These are phyloP conservation scores for Meda fulgida DNA, from an alignment of 2,797 vertebrate species.

Conservation along the genomic window DNA sequence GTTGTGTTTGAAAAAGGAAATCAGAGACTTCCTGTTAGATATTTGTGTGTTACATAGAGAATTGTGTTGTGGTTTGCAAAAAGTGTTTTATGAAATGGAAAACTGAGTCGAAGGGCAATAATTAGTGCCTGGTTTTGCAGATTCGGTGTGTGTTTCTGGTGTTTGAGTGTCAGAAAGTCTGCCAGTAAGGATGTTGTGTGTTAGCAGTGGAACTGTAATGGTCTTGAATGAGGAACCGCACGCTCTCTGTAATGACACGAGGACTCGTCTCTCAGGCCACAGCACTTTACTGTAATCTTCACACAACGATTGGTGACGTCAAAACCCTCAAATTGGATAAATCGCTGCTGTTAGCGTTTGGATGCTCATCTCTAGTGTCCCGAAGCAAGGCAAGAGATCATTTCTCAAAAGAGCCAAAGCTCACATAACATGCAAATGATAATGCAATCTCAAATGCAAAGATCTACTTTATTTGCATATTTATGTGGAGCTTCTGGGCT, in stretches of 20 bases:
- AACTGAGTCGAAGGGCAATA: too few species aligned
- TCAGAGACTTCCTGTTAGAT: too few species aligned
- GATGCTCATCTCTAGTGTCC: background rate
- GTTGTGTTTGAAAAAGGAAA: too few species aligned
- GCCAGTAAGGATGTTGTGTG: too few species aligned
- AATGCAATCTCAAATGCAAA: background rate
- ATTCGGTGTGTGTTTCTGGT: too few species aligned
- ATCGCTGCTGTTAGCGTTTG: background rate
- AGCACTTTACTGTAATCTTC: background rate
- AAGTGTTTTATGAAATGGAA: too few species aligned
- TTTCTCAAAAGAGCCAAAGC: background rate
- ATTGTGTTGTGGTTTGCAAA: background rate
- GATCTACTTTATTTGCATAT: slow-evolving; percentile 22
- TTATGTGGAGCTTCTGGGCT: background rate
- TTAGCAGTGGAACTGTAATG: background rate
- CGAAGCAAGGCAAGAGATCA: background rate
- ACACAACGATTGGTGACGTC: too few species aligned
- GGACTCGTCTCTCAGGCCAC: slow-evolving; percentile 52
- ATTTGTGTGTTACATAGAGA: too few species aligned
- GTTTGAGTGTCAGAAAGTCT: background rate
- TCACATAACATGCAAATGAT: slow-evolving; percentile 21
- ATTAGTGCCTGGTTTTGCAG: too few species aligned
- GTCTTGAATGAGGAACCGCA: background rate
- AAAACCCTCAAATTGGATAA: background rate
- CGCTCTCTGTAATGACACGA: background rate